These are phyloP conservation scores for Adelges cooleyi DNA, from an alignment of 1,140 invertebrate genomes.

Conservation along the genomic window DNA sequence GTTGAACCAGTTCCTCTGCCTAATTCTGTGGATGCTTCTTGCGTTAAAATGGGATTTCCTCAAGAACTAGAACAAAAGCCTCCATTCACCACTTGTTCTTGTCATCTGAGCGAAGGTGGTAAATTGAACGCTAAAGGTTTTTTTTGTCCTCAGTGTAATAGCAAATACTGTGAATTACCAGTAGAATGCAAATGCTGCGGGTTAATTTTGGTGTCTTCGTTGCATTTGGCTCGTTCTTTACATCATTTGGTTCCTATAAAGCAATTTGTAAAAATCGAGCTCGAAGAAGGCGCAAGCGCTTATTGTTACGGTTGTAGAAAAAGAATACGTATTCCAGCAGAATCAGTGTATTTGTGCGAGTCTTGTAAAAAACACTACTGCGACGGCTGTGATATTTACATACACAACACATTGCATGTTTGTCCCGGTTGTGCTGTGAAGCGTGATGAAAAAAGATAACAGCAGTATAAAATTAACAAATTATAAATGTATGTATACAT, in stretches of 20 bases:
- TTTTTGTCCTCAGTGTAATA: constrained; percentile 86
- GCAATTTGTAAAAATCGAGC: constrained; percentile 62
- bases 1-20: constrained; percentile 55
- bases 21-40: constrained; percentile 61
- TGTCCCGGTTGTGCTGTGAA: constrained; percentile 80
- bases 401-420: constrained; percentile 83
- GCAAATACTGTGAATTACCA: constrained; percentile 95
- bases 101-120: constrained; percentile 68
- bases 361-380: constrained; percentile 74
- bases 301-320: constrained; percentile 62
- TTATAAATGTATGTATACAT: no score
- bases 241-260: constrained; percentile 91
- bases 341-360: constrained; percentile 46
- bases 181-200: constrained; percentile 92
- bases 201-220: constrained; percentile 91
- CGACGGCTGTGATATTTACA: constrained; percentile 88
- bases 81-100: constrained; percentile 63
- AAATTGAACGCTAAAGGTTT: constrained; percentile 66
- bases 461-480: no score
- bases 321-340: constrained; percentile 29
- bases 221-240: constrained; percentile 91
- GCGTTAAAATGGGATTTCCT: constrained; percentile 90
- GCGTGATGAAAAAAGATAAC: constrained; percentile 23
- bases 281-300: constrained; percentile 38
- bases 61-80: constrained; percentile 56